A percentile compares a stretch with the other conserved stretches of the same genome.
Conservation (phyloP, 37 sponge, comb jelly and placozoan genomes). For the Haliclona indistincta region DNA sequence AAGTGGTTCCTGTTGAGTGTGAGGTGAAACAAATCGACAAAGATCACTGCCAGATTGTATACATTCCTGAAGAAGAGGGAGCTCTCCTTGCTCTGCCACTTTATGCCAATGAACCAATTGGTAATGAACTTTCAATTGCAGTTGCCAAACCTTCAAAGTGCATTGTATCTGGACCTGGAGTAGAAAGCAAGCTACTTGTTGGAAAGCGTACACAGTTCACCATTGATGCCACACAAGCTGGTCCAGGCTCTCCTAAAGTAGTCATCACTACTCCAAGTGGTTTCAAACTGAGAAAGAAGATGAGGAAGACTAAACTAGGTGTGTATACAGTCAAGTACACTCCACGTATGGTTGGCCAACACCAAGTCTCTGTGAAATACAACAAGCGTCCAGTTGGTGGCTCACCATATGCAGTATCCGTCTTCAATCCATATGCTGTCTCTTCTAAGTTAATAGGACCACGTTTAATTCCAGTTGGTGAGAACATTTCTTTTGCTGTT, state of each 20-base stretch:
- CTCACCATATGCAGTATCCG: constrained; percentile 71
- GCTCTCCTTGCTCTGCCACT: not conserved
- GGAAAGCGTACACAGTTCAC: constrained; percentile 74
- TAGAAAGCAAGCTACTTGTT: constrained; percentile 57
- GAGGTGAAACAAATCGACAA: constrained; percentile 33
- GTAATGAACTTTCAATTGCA: constrained; percentile 5
- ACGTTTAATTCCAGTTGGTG: constrained; percentile 56
- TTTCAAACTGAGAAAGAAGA: constrained; percentile 39
- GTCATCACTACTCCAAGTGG: constrained; percentile 43
- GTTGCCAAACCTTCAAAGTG: constrained; percentile 70
- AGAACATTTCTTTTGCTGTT: constrained; percentile 29
- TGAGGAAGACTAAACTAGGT: constrained; percentile 30
- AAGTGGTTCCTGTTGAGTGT: constrained; percentile 30
- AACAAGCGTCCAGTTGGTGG: constrained; percentile 53
- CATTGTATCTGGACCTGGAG: constrained; percentile 84
- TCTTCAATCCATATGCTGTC: constrained; percentile 69
- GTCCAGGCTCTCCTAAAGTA: constrained; percentile 68
- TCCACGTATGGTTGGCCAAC: constrained; percentile 60
- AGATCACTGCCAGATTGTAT: constrained; percentile 59
- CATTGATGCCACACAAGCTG: constrained; percentile 78
- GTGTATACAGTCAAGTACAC: constrained; percentile 33
- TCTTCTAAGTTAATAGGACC: constrained; percentile 73
- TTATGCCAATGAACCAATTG: constrained; percentile 38
- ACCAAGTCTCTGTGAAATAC: constrained; percentile 62
- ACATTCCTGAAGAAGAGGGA: constrained; percentile 65